phyloP scores from a whole-genome alignment of 2,888 invertebrate genomes.

The Calameuta pallipes region DNA sequence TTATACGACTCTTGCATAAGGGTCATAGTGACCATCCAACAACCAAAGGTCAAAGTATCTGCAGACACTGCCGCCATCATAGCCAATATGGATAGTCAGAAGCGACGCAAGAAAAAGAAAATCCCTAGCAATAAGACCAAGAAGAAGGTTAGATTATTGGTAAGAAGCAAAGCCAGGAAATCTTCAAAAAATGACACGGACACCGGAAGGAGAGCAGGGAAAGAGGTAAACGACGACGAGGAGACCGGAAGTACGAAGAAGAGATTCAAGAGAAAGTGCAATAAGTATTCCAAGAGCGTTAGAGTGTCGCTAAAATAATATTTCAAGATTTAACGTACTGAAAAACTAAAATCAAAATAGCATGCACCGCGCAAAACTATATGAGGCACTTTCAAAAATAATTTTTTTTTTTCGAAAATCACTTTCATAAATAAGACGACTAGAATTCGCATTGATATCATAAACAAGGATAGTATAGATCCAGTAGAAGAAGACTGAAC shows the following conservation, averaged over 20 bases:
- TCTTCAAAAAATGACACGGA: slow-evolving; percentile 52
- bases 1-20: slow-evolving; percentile 71
- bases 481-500: too few relatives aligned
- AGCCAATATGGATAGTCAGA: slow-evolving; percentile 51
- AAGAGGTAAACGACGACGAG: slow-evolving; percentile 64
- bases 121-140: slow-evolving; percentile 46
- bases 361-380: too few relatives aligned
- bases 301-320: slow-evolving; percentile 35
- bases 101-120: slow-evolving; percentile 46
- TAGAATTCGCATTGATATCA: too few relatives aligned
- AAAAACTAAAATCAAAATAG: not conserved
- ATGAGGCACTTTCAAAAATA: too few relatives aligned
- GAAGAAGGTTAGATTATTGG: slow-evolving; percentile 54
- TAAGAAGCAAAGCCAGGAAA: slow-evolving; percentile 37
- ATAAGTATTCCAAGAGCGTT: slow-evolving; percentile 47
- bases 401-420: too few relatives aligned
- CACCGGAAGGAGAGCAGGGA: slow-evolving; percentile 64
- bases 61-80: slow-evolving; percentile 64
- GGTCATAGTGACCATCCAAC: slow-evolving; percentile 57
- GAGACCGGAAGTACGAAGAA: slow-evolving; percentile 48
- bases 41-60: slow-evolving; percentile 51
- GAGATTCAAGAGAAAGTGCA: slow-evolving; percentile 62
- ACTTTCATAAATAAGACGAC: too few relatives aligned
- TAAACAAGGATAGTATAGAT: too few relatives aligned
- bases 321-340: not conserved